Evolutionary conservation across 2,888 invertebrate species (phyloP).

Genomic region (Anthophora plumipes): DNA sequence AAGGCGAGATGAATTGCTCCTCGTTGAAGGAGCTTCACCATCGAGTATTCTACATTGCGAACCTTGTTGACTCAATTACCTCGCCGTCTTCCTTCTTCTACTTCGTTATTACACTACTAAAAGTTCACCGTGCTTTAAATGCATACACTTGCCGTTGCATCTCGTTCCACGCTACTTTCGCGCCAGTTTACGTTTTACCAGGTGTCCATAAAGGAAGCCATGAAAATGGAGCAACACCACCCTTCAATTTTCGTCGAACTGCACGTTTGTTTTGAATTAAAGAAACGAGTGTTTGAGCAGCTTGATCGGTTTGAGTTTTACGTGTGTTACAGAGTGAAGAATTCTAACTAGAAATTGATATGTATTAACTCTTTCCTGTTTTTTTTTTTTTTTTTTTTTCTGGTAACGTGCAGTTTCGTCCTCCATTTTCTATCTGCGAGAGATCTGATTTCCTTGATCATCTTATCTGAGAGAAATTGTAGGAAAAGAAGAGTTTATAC

Average conservation of each 20-base stretch:
- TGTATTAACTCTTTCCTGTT: too few relatives aligned
- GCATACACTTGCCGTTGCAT: constrained; percentile 13
- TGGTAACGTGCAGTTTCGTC: too few relatives aligned
- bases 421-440: too few relatives aligned
- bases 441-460: too few relatives aligned
- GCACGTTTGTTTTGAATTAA: constrained; percentile 13
- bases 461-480: too few relatives aligned
- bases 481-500: too few relatives aligned
- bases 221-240: background rate
- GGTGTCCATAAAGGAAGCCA: constrained; percentile 29
- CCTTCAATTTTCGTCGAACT: constrained; percentile 13
- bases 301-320: background rate
- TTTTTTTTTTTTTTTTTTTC: too few relatives aligned
- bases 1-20: constrained; percentile 46
- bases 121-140: constrained; percentile 43
- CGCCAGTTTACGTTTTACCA: constrained; percentile 49
- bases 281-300: background rate
- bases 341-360: background rate
- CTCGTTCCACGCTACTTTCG: constrained; percentile 2
- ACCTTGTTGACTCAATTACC: constrained; percentile 69
- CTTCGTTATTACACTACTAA: constrained; percentile 49
- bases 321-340: background rate
- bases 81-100: constrained; percentile 36
- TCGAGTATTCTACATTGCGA: constrained; percentile 59
- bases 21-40: constrained; percentile 54